phyloP scores from a whole-genome alignment of 2,113 vertebrate species.

The Myiozetetes cayanensis region DNA sequence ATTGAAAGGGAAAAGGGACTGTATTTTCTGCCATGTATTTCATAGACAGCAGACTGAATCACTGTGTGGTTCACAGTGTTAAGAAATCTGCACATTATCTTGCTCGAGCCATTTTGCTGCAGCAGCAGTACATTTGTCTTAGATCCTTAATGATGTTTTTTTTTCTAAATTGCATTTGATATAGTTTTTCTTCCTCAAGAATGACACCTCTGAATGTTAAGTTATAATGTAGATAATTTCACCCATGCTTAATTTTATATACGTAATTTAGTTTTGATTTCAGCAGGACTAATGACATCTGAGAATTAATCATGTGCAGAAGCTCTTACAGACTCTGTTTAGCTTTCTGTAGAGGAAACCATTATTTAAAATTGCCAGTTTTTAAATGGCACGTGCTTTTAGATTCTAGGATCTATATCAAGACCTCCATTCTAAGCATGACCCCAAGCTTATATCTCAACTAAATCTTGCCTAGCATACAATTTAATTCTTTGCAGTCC shows the following conservation, averaged over 20 bases:
- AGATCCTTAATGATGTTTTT: not conserved
- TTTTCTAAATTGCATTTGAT: not conserved
- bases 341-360: not conserved
- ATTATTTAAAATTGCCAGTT: not conserved
- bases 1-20: not conserved
- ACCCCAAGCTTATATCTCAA: not conserved
- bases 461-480: not conserved
- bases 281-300: not conserved
- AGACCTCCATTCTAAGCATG: not conserved
- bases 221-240: not conserved
- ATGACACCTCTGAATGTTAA: not conserved
- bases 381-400: not conserved
- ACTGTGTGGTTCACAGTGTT: not conserved
- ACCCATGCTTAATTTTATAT: not conserved
- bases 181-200: not conserved
- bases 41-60: not conserved
- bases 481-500: not conserved
- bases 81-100: not conserved
- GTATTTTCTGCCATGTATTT: not conserved
- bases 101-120: not conserved
- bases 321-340: not conserved
- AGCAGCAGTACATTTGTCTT: not conserved
- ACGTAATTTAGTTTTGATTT: not conserved
- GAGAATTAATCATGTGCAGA: not conserved
- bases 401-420: not conserved